Evolutionary conservation across 2,797 vertebrate genomes (phyloP).

Genomic region (Silurus aristotelis): DNA sequence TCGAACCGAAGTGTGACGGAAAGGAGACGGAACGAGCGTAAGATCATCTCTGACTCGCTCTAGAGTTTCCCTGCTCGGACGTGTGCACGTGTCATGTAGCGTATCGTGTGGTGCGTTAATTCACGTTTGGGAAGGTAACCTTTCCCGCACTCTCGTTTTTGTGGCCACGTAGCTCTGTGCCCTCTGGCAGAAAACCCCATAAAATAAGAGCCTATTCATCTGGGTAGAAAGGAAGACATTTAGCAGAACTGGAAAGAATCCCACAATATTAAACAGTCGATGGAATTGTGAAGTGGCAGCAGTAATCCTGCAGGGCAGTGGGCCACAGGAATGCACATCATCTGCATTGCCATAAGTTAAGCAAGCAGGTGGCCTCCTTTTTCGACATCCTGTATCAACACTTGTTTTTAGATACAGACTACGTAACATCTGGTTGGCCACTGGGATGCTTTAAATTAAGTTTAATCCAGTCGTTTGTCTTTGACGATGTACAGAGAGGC

Average conservation of each 20-base stretch:
- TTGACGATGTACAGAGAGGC: slow-evolving; percentile 54
- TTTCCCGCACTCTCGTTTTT: slow-evolving; percentile 80
- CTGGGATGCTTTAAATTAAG: slow-evolving; percentile 90
- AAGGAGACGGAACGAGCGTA: slow-evolving; percentile 62
- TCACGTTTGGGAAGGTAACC: slow-evolving; percentile 61
- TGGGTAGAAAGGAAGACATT: slow-evolving; percentile 74
- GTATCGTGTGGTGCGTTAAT: slow-evolving; percentile 52
- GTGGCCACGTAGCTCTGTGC: slow-evolving; percentile 69
- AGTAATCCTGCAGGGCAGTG: slow-evolving; percentile 89
- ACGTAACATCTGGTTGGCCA: slow-evolving; percentile 84
- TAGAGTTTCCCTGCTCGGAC: slow-evolving; percentile 23
- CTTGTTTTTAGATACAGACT: slow-evolving; percentile 77
- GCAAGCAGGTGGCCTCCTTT: slow-evolving; percentile 93
- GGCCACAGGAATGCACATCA: slow-evolving; percentile 97
- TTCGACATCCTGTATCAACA: slow-evolving; percentile 89
- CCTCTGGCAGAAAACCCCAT: slow-evolving; percentile 64
- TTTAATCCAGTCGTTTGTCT: slow-evolving; percentile 80
- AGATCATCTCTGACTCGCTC: slow-evolving; percentile 62
- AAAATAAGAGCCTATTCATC: slow-evolving; percentile 76
- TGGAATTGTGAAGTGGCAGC: slow-evolving; percentile 85
- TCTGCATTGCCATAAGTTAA: slow-evolving; percentile 82
- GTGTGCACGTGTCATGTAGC: neutral
- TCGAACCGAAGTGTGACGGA: slow-evolving; percentile 52
- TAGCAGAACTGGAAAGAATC: slow-evolving; percentile 81
- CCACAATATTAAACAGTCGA: slow-evolving; percentile 88